phyloP scores from a whole-genome alignment of 2,113 vertebrate genomes.

The Oplegnathus fasciatus region DNA sequence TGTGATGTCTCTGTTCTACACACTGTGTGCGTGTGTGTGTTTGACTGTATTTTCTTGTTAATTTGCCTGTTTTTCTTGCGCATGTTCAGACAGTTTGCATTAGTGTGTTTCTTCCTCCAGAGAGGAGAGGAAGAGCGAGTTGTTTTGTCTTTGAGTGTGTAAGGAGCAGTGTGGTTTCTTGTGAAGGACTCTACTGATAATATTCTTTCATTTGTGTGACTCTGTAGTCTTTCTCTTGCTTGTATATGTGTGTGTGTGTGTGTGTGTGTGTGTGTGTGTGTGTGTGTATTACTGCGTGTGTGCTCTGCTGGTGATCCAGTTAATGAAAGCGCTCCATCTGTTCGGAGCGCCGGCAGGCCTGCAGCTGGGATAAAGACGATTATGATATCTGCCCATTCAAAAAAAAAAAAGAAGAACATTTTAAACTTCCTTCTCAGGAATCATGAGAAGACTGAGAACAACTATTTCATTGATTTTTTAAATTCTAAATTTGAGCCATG shows the following conservation, averaged over 20 bases:
- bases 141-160: neutral
- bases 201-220: conserved; percentile 26
- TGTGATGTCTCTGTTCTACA: too few species aligned
- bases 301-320: conserved; percentile 45
- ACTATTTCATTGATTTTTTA: neutral
- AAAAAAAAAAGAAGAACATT: neutral
- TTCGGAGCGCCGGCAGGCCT: neutral
- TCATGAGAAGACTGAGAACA: neutral
- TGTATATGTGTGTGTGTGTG: neutral
- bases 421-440: conserved; percentile 1
- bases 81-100: neutral
- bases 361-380: conserved; percentile 41
- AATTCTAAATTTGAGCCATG: neutral
- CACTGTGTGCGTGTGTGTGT: neutral
- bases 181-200: neutral
- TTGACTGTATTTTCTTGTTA: too few species aligned
- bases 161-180: conserved; percentile 3
- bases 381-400: conserved; percentile 44
- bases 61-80: neutral
- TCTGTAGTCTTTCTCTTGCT: neutral
- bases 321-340: conserved; percentile 59
- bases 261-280: neutral
- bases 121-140: neutral
- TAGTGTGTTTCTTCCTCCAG: neutral
- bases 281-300: neutral